These are phyloP conservation scores for Rhadina sibilatrix DNA, from an alignment of 2,113 vertebrate genomes.

Conservation along the genomic window DNA sequence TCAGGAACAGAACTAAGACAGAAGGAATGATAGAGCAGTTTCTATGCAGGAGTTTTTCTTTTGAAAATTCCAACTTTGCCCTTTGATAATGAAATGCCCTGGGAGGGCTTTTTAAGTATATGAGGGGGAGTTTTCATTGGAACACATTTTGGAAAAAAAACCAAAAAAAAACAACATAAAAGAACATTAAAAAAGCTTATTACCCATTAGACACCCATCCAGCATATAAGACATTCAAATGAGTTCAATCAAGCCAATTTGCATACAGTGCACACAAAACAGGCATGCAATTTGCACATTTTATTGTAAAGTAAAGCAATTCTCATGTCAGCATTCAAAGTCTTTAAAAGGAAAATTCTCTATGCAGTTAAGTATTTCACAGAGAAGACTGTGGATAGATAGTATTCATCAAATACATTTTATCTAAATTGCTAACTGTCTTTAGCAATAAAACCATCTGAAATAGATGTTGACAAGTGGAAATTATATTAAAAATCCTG, in stretches of 20 bases:
- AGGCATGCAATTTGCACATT: background rate
- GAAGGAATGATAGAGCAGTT: background rate
- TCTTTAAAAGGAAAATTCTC: constrained; percentile 41
- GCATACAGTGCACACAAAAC: background rate
- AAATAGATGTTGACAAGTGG: constrained; percentile 42
- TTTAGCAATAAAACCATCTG: constrained; percentile 35
- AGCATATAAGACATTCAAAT: background rate
- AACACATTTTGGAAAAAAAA: background rate
- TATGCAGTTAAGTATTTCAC: background rate
- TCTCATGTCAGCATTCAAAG: constrained; percentile 28
- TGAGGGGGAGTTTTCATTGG: background rate
- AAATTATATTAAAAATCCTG: constrained; percentile 53
- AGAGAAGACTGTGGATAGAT: background rate
- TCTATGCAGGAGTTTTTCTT: background rate
- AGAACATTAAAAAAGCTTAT: background rate
- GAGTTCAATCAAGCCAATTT: constrained; percentile 1
- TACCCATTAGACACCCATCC: background rate
- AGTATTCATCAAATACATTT: constrained; percentile 60
- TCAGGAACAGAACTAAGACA: background rate
- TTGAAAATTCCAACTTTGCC: background rate
- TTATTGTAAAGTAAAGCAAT: constrained; percentile 35
- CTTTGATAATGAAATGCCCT: background rate
- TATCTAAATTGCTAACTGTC: constrained; percentile 50
- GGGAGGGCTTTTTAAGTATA: background rate
- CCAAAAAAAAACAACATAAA: background rate